These are phyloP conservation scores for Spialia ferax DNA, from an alignment of 2,888 invertebrate species.

Conservation along the genomic window DNA sequence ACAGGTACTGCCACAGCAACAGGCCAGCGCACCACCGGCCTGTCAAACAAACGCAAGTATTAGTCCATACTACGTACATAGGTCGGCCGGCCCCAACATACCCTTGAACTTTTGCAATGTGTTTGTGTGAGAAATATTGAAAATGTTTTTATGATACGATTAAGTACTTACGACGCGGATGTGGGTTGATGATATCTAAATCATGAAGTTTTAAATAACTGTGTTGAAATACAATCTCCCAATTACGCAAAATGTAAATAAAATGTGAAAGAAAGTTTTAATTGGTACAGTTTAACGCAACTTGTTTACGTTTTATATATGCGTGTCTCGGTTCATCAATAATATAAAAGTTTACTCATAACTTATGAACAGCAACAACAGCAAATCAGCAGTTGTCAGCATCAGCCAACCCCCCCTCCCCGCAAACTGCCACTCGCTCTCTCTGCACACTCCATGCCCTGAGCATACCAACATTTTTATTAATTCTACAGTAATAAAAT, in stretches of 20 bases:
- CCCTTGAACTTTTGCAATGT: constrained; percentile 23
- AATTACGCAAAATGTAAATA: constrained; percentile 20
- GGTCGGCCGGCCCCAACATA: constrained; percentile 28
- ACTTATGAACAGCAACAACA: constrained; percentile 84
- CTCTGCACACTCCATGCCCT: constrained; percentile 82
- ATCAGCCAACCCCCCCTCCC: constrained; percentile 80
- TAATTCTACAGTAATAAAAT: constrained; percentile 58
- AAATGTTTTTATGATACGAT: background rate
- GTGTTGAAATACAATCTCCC: constrained; percentile 25
- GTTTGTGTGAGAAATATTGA: constrained; percentile 17
- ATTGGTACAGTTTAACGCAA: constrained; percentile 3
- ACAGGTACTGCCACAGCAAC: constrained; percentile 85
- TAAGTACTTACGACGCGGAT: constrained; percentile 25
- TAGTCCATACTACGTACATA: constrained; percentile 61
- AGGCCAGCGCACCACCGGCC: constrained; percentile 87
- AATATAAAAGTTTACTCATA: constrained; percentile 85
- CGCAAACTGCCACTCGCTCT: constrained; percentile 81
- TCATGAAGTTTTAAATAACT: background rate
- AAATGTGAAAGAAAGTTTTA: constrained; percentile 3
- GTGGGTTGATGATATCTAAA: constrained; percentile 21
- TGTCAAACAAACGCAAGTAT: constrained; percentile 83
- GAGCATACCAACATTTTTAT: constrained; percentile 83
- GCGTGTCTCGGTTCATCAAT: constrained; percentile 77
- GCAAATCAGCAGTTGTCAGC: constrained; percentile 85
- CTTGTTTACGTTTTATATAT: constrained; percentile 50